phyloP scores from a whole-genome alignment of 2,888 invertebrate species.

The Sarcophaga variegata region DNA sequence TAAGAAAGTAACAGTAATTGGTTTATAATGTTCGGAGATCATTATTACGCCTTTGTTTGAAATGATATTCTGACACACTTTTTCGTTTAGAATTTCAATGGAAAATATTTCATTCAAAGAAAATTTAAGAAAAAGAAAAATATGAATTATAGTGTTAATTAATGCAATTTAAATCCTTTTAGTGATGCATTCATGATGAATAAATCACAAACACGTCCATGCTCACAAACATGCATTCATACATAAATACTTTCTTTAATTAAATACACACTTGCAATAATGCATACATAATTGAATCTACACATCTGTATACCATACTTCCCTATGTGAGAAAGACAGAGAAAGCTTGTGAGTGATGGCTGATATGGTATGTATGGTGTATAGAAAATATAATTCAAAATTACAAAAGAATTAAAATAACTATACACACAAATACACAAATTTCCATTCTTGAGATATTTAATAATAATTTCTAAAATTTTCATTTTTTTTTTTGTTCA shows the following conservation, averaged over 20 bases:
- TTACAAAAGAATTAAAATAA: slow-evolving; percentile 1
- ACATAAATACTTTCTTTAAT: too few relatives aligned
- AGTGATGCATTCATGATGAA: slow-evolving; percentile 2
- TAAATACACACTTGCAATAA: too few relatives aligned
- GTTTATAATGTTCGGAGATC: too few relatives aligned
- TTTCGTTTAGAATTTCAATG: not conserved
- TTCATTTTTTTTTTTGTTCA: too few relatives aligned
- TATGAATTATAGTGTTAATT: slow-evolving; percentile 45
- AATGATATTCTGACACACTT: too few relatives aligned
- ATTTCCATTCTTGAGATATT: slow-evolving; percentile 4
- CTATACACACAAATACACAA: not conserved
- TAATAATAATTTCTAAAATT: not conserved
- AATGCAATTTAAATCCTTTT: slow-evolving; percentile 44
- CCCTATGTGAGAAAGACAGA: too few relatives aligned
- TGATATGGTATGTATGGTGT: too few relatives aligned
- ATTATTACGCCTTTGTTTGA: too few relatives aligned
- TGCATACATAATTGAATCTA: too few relatives aligned
- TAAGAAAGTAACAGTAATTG: too few relatives aligned
- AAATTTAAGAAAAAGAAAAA: not conserved
- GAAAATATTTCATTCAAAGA: not conserved
- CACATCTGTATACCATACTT: too few relatives aligned
- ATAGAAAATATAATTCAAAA: not conserved
- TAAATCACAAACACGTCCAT: not conserved
- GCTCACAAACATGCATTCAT: not conserved
- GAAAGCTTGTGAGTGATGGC: not conserved